A percentile compares a stretch with the other conserved stretches of the same genome.
These are phyloP conservation scores for Malurus elegans DNA, from an alignment of 2,113 vertebrate species.

Conservation along the genomic window DNA sequence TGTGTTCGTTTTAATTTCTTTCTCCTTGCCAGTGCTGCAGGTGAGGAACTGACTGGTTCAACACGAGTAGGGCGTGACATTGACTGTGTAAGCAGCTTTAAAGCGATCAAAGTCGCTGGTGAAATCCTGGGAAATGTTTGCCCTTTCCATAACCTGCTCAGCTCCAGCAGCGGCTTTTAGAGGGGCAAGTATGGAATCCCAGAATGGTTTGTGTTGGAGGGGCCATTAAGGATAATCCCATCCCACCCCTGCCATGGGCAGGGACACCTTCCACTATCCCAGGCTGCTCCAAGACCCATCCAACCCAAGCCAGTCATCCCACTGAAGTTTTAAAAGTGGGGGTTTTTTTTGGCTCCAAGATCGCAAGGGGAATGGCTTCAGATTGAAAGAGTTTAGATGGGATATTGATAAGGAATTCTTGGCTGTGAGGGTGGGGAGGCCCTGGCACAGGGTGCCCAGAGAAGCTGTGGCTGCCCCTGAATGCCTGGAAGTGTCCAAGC, in stretches of 20 bases:
- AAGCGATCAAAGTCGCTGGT: neutral
- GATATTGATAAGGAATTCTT: neutral
- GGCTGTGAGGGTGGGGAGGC: neutral
- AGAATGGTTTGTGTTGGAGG: neutral
- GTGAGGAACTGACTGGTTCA: neutral
- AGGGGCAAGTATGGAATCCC: neutral
- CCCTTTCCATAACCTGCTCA: neutral
- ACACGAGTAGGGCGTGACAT: rapidly evolving
- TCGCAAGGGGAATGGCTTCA: no score
- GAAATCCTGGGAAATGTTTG: neutral
- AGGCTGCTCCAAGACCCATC: rapidly evolving
- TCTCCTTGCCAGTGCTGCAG: neutral
- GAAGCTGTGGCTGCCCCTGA: neutral
- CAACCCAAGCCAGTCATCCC: neutral
- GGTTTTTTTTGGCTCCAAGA: no score
- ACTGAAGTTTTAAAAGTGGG: no score
- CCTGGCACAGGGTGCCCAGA: neutral
- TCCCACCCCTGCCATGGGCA: neutral
- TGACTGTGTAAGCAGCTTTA: neutral
- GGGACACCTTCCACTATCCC: neutral
- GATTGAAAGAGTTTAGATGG: neutral
- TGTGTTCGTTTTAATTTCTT: neutral
- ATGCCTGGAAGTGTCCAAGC: neutral
- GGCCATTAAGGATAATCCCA: rapidly evolving
- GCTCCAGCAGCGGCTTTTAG: neutral